A percentile compares a stretch with the other conserved stretches of the same genome.
Evolutionary conservation across 2,888 invertebrate species (phyloP).

Genomic region (Leptinotarsa tumamoca): DNA sequence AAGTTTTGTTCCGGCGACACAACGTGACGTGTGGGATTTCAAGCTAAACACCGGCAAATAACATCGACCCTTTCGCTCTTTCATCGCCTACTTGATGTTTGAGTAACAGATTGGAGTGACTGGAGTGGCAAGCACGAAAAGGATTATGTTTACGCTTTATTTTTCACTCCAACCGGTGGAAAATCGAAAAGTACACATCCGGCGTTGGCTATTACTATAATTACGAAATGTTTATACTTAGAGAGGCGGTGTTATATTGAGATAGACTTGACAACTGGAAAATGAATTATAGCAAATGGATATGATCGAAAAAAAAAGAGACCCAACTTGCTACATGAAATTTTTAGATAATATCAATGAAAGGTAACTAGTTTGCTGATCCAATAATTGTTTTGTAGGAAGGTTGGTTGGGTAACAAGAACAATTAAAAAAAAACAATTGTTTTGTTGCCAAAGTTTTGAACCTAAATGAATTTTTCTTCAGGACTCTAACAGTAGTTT

Average conservation of each 20-base stretch:
- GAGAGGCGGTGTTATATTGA: neutral
- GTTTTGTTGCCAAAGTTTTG: no score
- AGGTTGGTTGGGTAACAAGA: no score
- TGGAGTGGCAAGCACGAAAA: constrained; percentile 7
- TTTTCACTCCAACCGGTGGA: neutral
- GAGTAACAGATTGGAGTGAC: constrained; percentile 18
- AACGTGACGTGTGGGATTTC: neutral
- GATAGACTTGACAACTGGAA: neutral
- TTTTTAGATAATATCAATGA: no score
- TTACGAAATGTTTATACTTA: neutral
- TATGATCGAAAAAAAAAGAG: no score
- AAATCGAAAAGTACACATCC: neutral
- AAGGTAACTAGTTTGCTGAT: no score
- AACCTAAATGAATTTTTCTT: no score
- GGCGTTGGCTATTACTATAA: neutral
- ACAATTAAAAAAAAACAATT: no score
- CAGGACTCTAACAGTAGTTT: no score
- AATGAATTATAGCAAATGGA: neutral
- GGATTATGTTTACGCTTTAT: constrained; percentile 18
- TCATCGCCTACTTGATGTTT: constrained; percentile 15
- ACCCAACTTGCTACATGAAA: no score
- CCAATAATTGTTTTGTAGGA: no score
- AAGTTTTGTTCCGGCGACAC: neutral
- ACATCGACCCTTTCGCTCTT: constrained; percentile 8
- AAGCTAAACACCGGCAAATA: constrained; percentile 1